Evolutionary conservation across 2,888 invertebrate species (phyloP).

Genomic region (Macropis europaea): DNA sequence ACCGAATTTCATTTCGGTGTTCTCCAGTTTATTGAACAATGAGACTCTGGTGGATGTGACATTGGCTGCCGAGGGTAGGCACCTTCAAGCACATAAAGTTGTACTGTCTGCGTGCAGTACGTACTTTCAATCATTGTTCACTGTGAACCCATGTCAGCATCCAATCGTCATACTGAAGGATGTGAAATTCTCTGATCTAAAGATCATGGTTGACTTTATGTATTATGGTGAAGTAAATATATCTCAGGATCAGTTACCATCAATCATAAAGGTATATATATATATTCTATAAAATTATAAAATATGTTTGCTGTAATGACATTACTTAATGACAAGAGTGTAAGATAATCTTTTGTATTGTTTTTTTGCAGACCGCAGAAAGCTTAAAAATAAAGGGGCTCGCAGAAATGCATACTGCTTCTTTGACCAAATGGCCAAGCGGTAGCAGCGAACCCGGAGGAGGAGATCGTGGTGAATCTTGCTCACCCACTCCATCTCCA

Average conservation of each 20-base stretch:
- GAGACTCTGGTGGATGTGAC: conserved; percentile 94
- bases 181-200: conserved; percentile 91
- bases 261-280: conserved; percentile 81
- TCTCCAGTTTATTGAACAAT: conserved; percentile 90
- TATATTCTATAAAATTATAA: background rate
- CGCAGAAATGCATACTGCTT: conserved; percentile 91
- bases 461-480: conserved; percentile 74
- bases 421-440: conserved; percentile 86
- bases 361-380: conserved; percentile 87
- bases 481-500: conserved; percentile 80
- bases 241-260: conserved; percentile 91
- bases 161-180: conserved; percentile 95
- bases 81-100: conserved; percentile 93
- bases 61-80: conserved; percentile 93
- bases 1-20: conserved; percentile 94
- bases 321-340: background rate
- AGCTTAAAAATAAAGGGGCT: conserved; percentile 93
- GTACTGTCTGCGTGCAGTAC: conserved; percentile 95
- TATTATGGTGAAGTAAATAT: conserved; percentile 96
- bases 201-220: conserved; percentile 95
- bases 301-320: background rate
- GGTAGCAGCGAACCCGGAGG: conserved; percentile 78
- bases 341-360: background rate
- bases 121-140: conserved; percentile 94
- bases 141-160: conserved; percentile 92